Conservation (phyloP, 2,113 vertebrate species). For the Amphiprion ocellaris region DNA sequence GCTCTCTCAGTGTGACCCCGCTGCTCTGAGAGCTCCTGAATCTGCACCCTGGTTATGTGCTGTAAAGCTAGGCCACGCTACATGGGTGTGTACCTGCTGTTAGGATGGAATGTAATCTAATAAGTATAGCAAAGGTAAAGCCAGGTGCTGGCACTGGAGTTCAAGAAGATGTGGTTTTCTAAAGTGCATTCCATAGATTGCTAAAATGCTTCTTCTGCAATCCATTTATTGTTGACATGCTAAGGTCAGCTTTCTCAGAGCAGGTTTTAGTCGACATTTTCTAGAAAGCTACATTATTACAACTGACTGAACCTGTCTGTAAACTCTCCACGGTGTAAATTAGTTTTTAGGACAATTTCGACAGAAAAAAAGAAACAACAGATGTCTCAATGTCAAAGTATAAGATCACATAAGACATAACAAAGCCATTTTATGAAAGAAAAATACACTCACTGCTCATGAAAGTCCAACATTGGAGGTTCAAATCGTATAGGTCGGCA, state of each 20-base stretch:
- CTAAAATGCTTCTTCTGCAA: not conserved
- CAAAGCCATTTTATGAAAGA: not conserved
- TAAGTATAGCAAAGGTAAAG: not conserved
- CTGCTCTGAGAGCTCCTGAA: conserved; percentile 15
- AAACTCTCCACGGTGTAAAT: not conserved
- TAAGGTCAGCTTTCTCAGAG: not conserved
- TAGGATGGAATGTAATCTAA: conserved; percentile 28
- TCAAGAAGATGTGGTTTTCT: conserved; percentile 3
- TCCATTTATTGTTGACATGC: not conserved
- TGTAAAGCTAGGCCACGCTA: not conserved
- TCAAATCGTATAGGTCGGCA: conserved; percentile 97
- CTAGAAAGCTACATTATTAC: not conserved
- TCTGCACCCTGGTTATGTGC: not conserved
- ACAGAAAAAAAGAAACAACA: not conserved
- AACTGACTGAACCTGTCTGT: not conserved
- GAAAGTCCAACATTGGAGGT: conserved; percentile 98
- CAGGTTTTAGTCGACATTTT: not conserved
- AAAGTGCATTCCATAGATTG: conserved; percentile 2
- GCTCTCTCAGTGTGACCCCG: not conserved
- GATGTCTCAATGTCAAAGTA: not conserved
- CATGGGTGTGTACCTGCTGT: conserved; percentile 33
- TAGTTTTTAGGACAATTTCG: not conserved
- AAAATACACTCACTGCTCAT: conserved; percentile 92
- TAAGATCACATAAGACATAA: not conserved
- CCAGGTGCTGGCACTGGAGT: not conserved